Evolutionary conservation across 1,140 invertebrate genomes (phyloP), one percentile per base, ranked within the genome.

Genomic region (Drosophila rufa): DNA sequence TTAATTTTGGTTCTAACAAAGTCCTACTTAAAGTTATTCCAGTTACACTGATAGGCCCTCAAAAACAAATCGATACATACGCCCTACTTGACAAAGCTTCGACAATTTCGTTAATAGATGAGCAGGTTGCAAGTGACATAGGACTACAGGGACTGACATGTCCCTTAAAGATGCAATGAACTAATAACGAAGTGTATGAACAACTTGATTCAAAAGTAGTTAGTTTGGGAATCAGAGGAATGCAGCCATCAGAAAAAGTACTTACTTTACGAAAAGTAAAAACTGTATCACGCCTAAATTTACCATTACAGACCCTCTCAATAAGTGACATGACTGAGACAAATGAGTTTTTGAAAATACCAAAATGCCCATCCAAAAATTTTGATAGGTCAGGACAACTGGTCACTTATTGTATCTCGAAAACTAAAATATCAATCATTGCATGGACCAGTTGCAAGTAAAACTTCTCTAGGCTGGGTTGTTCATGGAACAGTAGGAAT

Each of bases 121-220:
- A 69, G 11, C 25, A 68, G 4, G 2, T 60, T n/a, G 66, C 46
- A 4, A 61, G 25, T 69, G 66, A 61, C n/a, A 6, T 69, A 27
- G 46, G 40, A 43, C 33, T 69, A 27, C 17, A 67, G 7, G 57
- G 57, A 22, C 66, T 57, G 8, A 61, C 19, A 2, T 19, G 25
- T 14, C 66, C 36, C 9, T 38, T 69, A n/a, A 61, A 47, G 33
- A 69, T 61, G 46, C 66, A 69, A 30, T 69, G 57, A 57, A 51
- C 25, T 3, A 51, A 61, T 50, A 62, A 62, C 9, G 47, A 61
- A 36, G 33, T 53, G 0, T 15, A 61, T 17, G 50, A 70, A 25
- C 67, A 46, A 25, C 12, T 5, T 7, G 17, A 55, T 36, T 70
- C 58, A 50, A 70, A 62, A 15, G 8, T 45, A 36, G 58, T 70